Evolutionary conservation across 2,113 vertebrate genomes (phyloP).

Genomic region (Xenopus laevis): DNA sequence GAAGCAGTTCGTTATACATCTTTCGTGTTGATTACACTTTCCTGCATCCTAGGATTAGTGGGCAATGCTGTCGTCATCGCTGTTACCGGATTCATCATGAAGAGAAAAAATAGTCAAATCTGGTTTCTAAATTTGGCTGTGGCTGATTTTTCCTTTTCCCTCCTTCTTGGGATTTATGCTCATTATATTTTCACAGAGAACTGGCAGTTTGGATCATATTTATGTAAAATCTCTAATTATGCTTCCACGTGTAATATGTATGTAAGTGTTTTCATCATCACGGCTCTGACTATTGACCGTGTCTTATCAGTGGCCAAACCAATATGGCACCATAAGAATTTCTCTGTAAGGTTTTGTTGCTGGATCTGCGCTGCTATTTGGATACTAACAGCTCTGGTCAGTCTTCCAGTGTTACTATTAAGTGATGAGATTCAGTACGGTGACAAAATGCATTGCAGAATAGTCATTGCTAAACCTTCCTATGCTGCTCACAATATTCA

Average conservation of each 20-base stretch:
- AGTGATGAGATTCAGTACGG: neutral
- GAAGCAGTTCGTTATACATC: neutral
- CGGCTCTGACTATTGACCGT: conserved; percentile 7
- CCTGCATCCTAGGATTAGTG: neutral
- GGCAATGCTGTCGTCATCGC: neutral
- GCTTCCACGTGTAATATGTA: conserved; percentile 11
- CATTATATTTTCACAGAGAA: neutral
- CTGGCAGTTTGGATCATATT: conserved; percentile 1
- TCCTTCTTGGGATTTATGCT: neutral
- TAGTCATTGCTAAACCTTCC: neutral
- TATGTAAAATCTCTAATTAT: conserved; percentile 12
- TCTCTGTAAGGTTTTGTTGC: neutral
- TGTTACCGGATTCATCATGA: neutral
- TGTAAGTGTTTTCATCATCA: conserved; percentile 18
- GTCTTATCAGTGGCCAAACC: conserved; percentile 14
- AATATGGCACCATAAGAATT: conserved; percentile 16
- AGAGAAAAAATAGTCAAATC: conserved; percentile 2
- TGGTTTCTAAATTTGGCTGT: conserved; percentile 28
- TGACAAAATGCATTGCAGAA: neutral
- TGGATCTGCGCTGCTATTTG: conserved; percentile 3
- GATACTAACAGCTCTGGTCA: neutral
- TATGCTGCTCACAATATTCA: no score
- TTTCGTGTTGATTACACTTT: neutral
- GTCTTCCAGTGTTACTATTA: neutral
- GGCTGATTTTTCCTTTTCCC: conserved; percentile 11